phyloP scores from a whole-genome alignment of 1,140 invertebrate genomes.

The Teleogryllus occipitalis region DNA sequence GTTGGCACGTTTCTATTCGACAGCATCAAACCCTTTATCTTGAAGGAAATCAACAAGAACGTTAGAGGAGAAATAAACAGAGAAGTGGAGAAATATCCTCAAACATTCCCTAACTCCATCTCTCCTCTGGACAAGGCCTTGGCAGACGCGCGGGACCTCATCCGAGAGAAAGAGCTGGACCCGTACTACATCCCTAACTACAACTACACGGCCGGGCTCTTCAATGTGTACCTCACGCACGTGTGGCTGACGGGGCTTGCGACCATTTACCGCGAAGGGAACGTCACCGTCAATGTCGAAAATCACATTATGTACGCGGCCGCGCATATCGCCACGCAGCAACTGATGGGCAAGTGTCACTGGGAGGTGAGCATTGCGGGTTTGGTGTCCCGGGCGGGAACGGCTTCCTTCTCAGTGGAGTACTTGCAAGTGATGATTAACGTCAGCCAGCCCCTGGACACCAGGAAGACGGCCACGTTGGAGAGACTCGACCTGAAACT shows the following conservation, averaged over 20 bases:
- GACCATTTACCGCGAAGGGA: slow-evolving; percentile 70
- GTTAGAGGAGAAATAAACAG: slow-evolving; percentile 37
- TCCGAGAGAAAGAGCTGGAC: slow-evolving; percentile 60
- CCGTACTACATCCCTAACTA: slow-evolving; percentile 63
- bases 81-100: slow-evolving; percentile 44
- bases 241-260: slow-evolving; percentile 71
- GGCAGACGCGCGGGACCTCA: slow-evolving; percentile 58
- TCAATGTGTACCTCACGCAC: slow-evolving; percentile 54
- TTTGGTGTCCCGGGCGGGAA: slow-evolving; percentile 57
- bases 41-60: slow-evolving; percentile 63
- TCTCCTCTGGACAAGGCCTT: slow-evolving; percentile 74
- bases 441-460: slow-evolving; percentile 65
- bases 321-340: slow-evolving; percentile 67
- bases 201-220: slow-evolving; percentile 56
- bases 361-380: slow-evolving; percentile 64
- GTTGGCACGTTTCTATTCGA: slow-evolving; percentile 74
- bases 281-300: slow-evolving; percentile 60
- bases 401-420: slow-evolving; percentile 63
- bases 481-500: slow-evolving; percentile 66
- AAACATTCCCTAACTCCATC: slow-evolving; percentile 75
- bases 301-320: slow-evolving; percentile 55
- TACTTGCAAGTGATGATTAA: slow-evolving; percentile 45
- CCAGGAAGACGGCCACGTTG: slow-evolving; percentile 56
- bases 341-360: slow-evolving; percentile 60
- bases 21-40: slow-evolving; percentile 72